Base-by-base conservation (phyloP, 2,113 vertebrate genomes). In the Caranx melampygus region DNA sequence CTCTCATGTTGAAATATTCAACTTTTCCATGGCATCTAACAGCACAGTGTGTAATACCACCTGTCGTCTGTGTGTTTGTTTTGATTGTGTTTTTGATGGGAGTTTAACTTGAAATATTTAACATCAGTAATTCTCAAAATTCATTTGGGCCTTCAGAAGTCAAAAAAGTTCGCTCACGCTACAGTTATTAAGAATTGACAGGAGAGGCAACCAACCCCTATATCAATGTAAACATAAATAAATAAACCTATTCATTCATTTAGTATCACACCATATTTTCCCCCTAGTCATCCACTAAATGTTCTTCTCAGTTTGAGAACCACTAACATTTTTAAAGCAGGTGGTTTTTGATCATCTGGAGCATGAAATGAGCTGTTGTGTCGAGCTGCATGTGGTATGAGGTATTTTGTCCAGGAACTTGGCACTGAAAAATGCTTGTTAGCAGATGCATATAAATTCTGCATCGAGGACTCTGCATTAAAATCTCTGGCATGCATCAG, bases 401-500 rank as follows among this genome's bases (percentile, higher is more conserved):
- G 64, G 47, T 34, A 33, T 63, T 67, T 62, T 34, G 31, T 12
- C 33, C 60, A 58, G 13, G 31, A 51, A 21, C 18, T 13, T 37
- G 31, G 13, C 20, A 26, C 21, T 44, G 20, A 33, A 73, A 65
- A 5, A 47, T 26, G 26, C 13, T 72, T 51, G 15, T 51, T 49
- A 33, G 9, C 52, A 42, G 26, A 55, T 62, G 33, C 33, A 70
- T 55, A 18, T 55, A 18, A 26, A 83, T 67, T 18, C 34, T 73
- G 26, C 6, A 72, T 72, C 55, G 9, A 20, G 4, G 60, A 52
- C 60, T 37, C 3, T 13, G 20, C 51, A 75, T 77, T 26, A 47
- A 82, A 81, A 73, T 44, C 4, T 54, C 18, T 20, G 9, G 34
- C 47, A 31, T 34, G 37, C 37, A 74, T 78, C 61, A 34, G 42